A percentile compares a stretch with the other conserved stretches of the same genome.
These are phyloP conservation scores for Cinara cedri DNA, from an alignment of 2,888 invertebrate genomes.

Conservation along the genomic window DNA sequence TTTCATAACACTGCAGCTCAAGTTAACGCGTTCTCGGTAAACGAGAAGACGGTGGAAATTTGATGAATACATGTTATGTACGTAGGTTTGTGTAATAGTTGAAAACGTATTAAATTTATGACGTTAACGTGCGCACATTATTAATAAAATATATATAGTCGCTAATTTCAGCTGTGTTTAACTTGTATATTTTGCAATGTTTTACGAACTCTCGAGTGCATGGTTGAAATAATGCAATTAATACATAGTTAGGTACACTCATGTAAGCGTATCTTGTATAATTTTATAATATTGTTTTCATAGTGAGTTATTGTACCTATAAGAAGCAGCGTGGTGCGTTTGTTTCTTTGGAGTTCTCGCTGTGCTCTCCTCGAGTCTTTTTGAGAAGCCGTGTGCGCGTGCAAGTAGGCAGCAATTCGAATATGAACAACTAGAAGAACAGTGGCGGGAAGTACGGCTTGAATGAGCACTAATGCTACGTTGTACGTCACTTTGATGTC, in stretches of 20 bases:
- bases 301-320: conserved; percentile 59
- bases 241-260: not conserved
- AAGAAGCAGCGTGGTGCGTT: conserved; percentile 63
- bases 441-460: conserved; percentile 68
- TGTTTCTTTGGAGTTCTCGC: conserved; percentile 61
- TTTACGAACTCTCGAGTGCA: not conserved
- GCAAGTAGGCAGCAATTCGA: conserved; percentile 60
- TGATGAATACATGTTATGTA: too few species aligned
- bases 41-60: too few species aligned
- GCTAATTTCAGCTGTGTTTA: not conserved
- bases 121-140: too few species aligned
- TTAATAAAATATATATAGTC: too few species aligned
- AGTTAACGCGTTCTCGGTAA: too few species aligned
- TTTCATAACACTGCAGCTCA: too few species aligned
- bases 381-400: conserved; percentile 60
- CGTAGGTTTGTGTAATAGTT: too few species aligned
- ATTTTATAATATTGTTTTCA: not conserved
- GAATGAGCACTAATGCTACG: conserved; percentile 83
- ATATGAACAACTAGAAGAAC: conserved; percentile 61
- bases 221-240: not conserved
- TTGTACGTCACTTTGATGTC: conserved; percentile 78
- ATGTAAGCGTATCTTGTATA: not conserved
- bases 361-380: conserved; percentile 60
- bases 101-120: too few species aligned
- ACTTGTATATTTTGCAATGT: too few species aligned